Evolutionary conservation across 1,140 invertebrate genomes (phyloP).

Genomic region (Phymastichus coffea): DNA sequence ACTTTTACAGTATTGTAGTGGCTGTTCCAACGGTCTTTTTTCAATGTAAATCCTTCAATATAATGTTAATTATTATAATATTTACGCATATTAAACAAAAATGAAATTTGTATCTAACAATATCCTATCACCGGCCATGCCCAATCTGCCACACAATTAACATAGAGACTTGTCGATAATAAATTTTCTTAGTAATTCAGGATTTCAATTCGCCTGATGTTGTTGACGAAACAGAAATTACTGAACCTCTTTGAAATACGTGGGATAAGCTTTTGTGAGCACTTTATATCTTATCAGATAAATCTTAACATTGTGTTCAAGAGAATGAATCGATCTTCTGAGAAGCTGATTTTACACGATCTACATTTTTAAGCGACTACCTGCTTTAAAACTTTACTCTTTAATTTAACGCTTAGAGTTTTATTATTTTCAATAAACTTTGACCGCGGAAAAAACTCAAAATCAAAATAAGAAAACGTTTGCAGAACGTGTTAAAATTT

Average conservation of each 20-base stretch:
- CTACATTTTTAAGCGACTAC: slow-evolving; percentile 39
- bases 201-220: slow-evolving; percentile 20
- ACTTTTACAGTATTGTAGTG: background rate
- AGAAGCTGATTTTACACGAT: slow-evolving; percentile 38
- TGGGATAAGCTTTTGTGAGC: slow-evolving; percentile 46
- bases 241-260: slow-evolving; percentile 35
- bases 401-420: slow-evolving; percentile 32
- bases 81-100: slow-evolving; percentile 30
- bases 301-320: slow-evolving; percentile 45
- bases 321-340: slow-evolving; percentile 43
- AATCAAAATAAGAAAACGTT: too few species aligned
- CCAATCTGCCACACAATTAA: slow-evolving; percentile 44
- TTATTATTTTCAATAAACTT: background rate
- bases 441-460: background rate
- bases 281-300: slow-evolving; percentile 39
- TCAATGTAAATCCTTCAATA: slow-evolving; percentile 15
- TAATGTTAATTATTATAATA: slow-evolving; percentile 33
- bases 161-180: slow-evolving; percentile 46
- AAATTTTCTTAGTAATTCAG: slow-evolving; percentile 40
- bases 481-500: too few species aligned
- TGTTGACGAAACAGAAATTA: slow-evolving; percentile 14
- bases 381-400: slow-evolving; percentile 17
- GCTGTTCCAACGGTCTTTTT: background rate
- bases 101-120: slow-evolving; percentile 23
- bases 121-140: slow-evolving; percentile 31